Percentiles rank a stretch among this genome's conserved stretches.
phyloP scores from a whole-genome alignment of 2,113 vertebrate genomes.

The Coreoperca whiteheadi region DNA sequence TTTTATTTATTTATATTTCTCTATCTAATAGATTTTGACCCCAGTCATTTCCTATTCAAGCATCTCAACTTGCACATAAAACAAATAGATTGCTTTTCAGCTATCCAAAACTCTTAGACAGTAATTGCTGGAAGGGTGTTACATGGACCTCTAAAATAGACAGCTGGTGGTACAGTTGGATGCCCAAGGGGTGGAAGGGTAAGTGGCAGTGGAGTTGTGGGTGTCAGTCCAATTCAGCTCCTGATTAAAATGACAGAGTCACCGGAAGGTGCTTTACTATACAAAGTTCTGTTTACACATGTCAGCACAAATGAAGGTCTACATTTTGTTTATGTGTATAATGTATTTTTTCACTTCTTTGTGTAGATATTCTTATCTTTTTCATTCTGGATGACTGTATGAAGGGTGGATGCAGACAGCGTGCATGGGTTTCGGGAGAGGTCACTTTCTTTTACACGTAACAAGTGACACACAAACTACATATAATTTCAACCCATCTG shows the following conservation, averaged over 20 bases:
- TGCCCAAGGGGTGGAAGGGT: conserved; percentile 4
- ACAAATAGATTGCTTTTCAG: background rate
- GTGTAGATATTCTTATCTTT: background rate
- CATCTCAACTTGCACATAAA: conserved; percentile 3
- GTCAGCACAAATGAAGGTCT: background rate
- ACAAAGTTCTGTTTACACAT: background rate
- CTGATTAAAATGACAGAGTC: conserved; percentile 9
- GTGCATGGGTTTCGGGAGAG: too few relatives aligned
- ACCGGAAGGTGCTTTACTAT: background rate
- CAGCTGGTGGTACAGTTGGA: conserved; percentile 63
- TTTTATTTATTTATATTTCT: too few relatives aligned
- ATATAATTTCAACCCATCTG: too few relatives aligned
- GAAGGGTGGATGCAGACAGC: background rate
- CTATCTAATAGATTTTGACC: conserved; percentile 19
- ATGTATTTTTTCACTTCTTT: background rate
- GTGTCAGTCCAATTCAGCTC: background rate
- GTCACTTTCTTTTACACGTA: too few relatives aligned
- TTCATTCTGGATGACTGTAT: background rate
- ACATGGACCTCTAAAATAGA: conserved; percentile 67
- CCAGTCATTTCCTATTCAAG: conserved; percentile 10
- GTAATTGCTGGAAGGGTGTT: conserved; percentile 59
- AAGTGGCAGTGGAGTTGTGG: background rate
- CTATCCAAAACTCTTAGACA: conserved; percentile 29
- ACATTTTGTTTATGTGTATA: background rate
- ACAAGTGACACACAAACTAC: too few relatives aligned